phyloP scores from a whole-genome alignment of 1,140 invertebrate genomes.

The Panagrolaimus sp. region DNA sequence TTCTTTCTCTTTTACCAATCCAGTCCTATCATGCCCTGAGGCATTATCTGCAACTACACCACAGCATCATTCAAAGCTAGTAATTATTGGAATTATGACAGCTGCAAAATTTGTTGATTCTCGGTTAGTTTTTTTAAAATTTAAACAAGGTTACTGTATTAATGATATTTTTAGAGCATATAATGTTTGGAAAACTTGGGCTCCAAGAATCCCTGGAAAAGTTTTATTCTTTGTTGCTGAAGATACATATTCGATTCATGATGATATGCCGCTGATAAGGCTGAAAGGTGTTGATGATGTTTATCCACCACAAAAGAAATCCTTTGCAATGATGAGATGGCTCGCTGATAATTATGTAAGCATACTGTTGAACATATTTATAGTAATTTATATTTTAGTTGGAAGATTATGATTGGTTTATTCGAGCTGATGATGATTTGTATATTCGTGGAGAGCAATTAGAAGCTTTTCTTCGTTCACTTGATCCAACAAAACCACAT shows the following conservation, averaged over 20 bases:
- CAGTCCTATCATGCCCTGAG: not conserved
- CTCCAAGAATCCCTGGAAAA: constrained; percentile 50
- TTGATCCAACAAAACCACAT: constrained; percentile 72
- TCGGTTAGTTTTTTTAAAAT: constrained; percentile 16
- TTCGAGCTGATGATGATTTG: constrained; percentile 93
- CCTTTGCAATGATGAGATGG: constrained; percentile 93
- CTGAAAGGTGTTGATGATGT: constrained; percentile 57
- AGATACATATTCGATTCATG: constrained; percentile 39
- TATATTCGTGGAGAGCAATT: constrained; percentile 83
- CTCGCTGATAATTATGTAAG: constrained; percentile 84
- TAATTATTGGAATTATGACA: constrained; percentile 27
- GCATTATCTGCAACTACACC: not conserved
- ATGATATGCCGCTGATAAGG: constrained; percentile 51
- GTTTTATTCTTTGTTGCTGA: constrained; percentile 59
- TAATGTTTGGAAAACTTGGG: constrained; percentile 59
- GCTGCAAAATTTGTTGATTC: constrained; percentile 54
- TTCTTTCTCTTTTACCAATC: not conserved
- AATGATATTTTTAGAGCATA: constrained; percentile 30
- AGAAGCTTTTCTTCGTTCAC: constrained; percentile 75
- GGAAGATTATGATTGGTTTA: constrained; percentile 90
- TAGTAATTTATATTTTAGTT: constrained; percentile 51
- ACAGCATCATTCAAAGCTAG: not conserved
- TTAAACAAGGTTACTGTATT: too few relatives aligned
- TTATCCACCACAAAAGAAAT: constrained; percentile 97
- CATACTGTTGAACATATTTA: constrained; percentile 23